Percentiles rank a stretch among this genome's conserved stretches.
Conservation (phyloP, 53 echinoderm and acorn worm genomes). For the Luidia sarsii region DNA sequence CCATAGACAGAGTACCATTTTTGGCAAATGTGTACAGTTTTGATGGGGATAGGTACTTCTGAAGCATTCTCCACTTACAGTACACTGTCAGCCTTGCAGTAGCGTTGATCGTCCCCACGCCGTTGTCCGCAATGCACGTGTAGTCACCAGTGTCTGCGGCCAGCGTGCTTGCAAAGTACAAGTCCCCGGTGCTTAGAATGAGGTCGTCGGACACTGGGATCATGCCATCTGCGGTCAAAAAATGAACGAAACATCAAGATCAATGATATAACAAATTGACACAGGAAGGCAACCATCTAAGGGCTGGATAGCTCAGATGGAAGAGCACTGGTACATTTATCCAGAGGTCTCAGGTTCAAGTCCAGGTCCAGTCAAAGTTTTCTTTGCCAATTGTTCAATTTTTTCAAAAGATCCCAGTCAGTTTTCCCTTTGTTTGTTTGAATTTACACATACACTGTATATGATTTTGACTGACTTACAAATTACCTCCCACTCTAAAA, state of each 20-base stretch:
- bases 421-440: too few species aligned
- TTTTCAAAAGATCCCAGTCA: too few species aligned
- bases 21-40: too few species aligned
- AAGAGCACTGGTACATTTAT: too few species aligned
- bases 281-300: too few species aligned
- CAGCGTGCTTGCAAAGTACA: constrained; percentile 57
- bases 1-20: too few species aligned
- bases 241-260: neutral
- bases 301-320: too few species aligned
- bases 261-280: neutral
- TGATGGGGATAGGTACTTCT: too few species aligned
- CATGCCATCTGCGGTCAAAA: constrained; percentile 18
- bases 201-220: constrained; percentile 26
- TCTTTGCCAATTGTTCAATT: too few species aligned
- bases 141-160: constrained; percentile 73
- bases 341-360: too few species aligned
- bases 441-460: too few species aligned
- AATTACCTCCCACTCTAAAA: neutral
- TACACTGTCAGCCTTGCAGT: constrained; percentile 75
- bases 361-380: too few species aligned
- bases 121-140: constrained; percentile 83
- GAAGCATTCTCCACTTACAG: constrained; percentile 67
- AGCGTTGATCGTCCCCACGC: constrained; percentile 74
- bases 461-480: neutral
- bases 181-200: constrained; percentile 59